phyloP scores from a whole-genome alignment of 2,113 vertebrate species.

The Anarrhichthys ocellatus region DNA sequence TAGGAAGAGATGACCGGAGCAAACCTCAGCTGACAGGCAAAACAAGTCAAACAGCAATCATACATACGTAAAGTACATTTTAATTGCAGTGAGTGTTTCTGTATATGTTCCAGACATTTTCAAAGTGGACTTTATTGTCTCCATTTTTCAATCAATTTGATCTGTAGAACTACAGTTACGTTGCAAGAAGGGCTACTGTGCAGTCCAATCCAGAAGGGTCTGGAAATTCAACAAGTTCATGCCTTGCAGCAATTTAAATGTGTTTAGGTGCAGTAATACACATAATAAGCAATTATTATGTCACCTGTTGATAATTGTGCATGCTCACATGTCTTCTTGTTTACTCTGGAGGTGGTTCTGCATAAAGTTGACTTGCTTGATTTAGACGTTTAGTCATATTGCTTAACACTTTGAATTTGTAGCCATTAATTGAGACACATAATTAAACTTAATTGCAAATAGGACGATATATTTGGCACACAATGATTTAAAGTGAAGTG shows the following conservation, averaged over 20 bases:
- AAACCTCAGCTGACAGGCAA: slow-evolving; percentile 26
- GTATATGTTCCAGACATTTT: neutral
- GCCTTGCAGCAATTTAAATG: neutral
- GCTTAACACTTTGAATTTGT: slow-evolving; percentile 12
- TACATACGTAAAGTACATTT: neutral
- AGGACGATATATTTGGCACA: neutral
- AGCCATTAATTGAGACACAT: neutral
- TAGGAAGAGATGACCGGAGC: slow-evolving; percentile 29
- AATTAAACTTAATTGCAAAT: slow-evolving; percentile 15
- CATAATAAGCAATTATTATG: neutral
- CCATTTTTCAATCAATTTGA: neutral
- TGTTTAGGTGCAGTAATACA: neutral
- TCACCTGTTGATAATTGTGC: neutral
- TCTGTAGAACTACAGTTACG: neutral
- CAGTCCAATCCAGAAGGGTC: neutral
- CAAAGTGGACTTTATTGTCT: slow-evolving; percentile 3
- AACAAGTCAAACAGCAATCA: slow-evolving; percentile 16
- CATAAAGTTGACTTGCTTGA: neutral
- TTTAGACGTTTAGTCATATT: neutral
- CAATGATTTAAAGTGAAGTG: neutral
- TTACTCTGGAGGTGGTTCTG: neutral
- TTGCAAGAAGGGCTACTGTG: neutral
- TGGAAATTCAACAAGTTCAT: neutral
- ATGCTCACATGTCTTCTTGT: neutral
- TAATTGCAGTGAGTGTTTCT: slow-evolving; percentile 1